These are phyloP conservation scores for Leptocoma aspasia DNA, from an alignment of 2,113 vertebrate genomes.

Conservation along the genomic window DNA sequence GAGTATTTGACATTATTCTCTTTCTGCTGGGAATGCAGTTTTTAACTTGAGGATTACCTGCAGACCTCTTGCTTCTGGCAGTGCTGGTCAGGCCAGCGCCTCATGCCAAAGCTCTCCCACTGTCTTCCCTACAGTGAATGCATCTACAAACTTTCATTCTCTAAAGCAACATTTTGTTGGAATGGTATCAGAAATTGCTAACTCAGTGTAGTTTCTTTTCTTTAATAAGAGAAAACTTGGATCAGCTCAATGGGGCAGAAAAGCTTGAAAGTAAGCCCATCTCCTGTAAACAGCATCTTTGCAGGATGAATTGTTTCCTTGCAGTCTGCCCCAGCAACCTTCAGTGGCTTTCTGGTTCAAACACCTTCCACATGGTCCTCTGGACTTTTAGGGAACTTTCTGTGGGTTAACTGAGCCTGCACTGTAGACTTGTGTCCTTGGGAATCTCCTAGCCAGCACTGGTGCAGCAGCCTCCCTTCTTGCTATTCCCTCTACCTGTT, in stretches of 20 bases:
- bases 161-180: neutral
- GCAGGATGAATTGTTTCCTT: neutral
- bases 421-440: neutral
- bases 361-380: neutral
- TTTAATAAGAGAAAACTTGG: neutral
- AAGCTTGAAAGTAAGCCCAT: neutral
- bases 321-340: neutral
- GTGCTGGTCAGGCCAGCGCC: fast-evolving
- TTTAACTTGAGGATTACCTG: neutral
- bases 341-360: neutral
- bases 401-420: neutral
- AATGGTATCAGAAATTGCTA: neutral
- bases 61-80: neutral
- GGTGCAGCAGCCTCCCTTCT: neutral
- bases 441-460: neutral
- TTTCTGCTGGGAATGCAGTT: neutral
- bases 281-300: neutral
- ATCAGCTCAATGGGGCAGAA: neutral
- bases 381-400: neutral
- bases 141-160: neutral
- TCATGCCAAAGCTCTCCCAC: fast-evolving
- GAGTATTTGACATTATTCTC: neutral
- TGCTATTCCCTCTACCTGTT: neutral
- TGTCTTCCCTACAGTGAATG: neutral
- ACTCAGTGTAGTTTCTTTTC: neutral